These are phyloP conservation scores for Xiphophorus couchianus DNA, from an alignment of 2,113 vertebrate genomes.

Conservation along the genomic window DNA sequence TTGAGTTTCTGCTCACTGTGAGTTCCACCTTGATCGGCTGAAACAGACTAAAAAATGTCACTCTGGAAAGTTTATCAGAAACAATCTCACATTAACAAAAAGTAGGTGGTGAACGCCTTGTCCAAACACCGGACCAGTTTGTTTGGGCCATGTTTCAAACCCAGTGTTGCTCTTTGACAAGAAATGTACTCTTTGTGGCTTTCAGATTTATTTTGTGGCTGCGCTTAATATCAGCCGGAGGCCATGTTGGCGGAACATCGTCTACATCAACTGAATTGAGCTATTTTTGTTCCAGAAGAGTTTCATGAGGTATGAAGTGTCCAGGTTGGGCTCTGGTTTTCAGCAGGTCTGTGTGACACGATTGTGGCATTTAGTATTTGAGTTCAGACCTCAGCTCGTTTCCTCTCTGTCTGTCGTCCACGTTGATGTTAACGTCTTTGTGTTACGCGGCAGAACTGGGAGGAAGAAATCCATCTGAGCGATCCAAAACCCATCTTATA, in stretches of 20 bases:
- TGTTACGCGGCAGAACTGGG: constrained; percentile 20
- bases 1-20: constrained; percentile 10
- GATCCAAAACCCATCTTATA: constrained; percentile 21
- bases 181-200: constrained; percentile 34
- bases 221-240: constrained; percentile 29
- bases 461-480: constrained; percentile 6
- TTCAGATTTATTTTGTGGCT: constrained; percentile 35
- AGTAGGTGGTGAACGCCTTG: neutral
- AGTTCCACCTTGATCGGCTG: constrained; percentile 25
- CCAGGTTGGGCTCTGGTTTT: constrained; percentile 34
- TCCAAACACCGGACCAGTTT: constrained; percentile 23
- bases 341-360: neutral
- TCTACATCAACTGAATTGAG: neutral
- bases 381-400: constrained; percentile 39
- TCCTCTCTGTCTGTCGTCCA: constrained; percentile 30
- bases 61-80: neutral
- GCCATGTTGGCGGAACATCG: neutral
- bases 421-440: constrained; percentile 15
- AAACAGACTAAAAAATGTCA: constrained; percentile 6
- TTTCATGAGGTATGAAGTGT: constrained; percentile 40
- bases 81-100: constrained; percentile 23
- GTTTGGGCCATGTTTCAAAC: constrained; percentile 42
- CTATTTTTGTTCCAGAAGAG: constrained; percentile 17
- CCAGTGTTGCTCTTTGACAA: constrained; percentile 28
- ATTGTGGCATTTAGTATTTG: constrained; percentile 32